Conservation (phyloP, 2,113 vertebrate species). For the Pterophyllum scalare region DNA sequence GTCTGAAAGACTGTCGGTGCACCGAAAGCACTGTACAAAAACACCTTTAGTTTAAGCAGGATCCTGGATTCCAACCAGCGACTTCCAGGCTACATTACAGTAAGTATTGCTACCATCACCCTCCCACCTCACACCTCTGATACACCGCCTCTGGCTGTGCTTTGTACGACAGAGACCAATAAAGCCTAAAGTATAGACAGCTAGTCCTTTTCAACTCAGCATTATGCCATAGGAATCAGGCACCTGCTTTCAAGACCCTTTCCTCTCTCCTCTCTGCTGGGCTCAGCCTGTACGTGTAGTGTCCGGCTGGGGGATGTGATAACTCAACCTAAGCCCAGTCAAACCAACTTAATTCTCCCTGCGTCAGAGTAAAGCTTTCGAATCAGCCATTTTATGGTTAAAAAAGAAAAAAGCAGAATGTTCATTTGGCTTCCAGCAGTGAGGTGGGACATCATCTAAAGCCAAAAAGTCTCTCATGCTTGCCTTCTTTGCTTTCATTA, state of each 20-base stretch:
- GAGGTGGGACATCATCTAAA: slow-evolving; percentile 60
- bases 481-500: slow-evolving; percentile 55
- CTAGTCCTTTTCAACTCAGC: slow-evolving; percentile 71
- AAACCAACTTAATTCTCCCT: slow-evolving; percentile 76
- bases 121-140: slow-evolving; percentile 51
- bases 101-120: slow-evolving; percentile 41
- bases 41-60: slow-evolving; percentile 14
- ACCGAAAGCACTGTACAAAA: slow-evolving; percentile 9
- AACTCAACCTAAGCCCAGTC: slow-evolving; percentile 72
- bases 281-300: slow-evolving; percentile 58
- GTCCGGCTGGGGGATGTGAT: slow-evolving; percentile 78
- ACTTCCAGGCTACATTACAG: slow-evolving; percentile 47
- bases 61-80: slow-evolving; percentile 48
- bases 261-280: slow-evolving; percentile 59
- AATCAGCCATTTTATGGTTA: slow-evolving; percentile 68
- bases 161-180: slow-evolving; percentile 72
- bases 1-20: slow-evolving; percentile 33
- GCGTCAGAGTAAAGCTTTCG: slow-evolving; percentile 67
- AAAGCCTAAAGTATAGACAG: slow-evolving; percentile 70
- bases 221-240: slow-evolving; percentile 67
- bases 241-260: slow-evolving; percentile 74
- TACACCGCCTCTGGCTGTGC: slow-evolving; percentile 67
- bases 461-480: slow-evolving; percentile 39
- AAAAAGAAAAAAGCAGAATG: slow-evolving; percentile 42
- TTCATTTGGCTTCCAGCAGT: slow-evolving; percentile 71